A percentile compares a stretch with the other conserved stretches of the same genome.
phyloP scores from a whole-genome alignment of 2,797 vertebrate species.

The Peromyscus eremicus region DNA sequence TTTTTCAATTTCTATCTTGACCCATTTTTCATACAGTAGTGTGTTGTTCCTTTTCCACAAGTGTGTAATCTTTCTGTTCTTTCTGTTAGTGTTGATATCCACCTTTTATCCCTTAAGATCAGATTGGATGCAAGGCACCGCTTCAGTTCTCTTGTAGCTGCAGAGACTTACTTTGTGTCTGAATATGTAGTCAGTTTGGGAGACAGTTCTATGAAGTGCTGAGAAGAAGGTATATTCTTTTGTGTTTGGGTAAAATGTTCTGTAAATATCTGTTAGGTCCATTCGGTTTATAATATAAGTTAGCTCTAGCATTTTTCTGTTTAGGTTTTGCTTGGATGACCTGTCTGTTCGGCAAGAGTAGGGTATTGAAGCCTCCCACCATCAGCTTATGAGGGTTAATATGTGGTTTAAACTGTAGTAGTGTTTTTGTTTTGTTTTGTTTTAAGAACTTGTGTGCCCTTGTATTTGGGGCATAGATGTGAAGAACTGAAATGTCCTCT shows the following conservation, averaged over 20 bases:
- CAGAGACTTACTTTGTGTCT: neutral
- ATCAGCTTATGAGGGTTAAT: neutral
- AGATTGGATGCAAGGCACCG: neutral
- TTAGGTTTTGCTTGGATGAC: too few species aligned
- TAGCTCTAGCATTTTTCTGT: too few species aligned
- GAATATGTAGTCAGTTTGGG: neutral
- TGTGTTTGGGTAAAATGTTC: neutral
- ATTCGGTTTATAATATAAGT: too few species aligned
- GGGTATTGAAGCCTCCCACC: neutral
- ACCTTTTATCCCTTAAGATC: neutral
- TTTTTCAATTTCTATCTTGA: neutral
- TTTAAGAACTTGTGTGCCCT: neutral
- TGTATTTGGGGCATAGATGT: neutral
- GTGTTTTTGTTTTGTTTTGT: neutral
- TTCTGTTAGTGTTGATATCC: neutral
- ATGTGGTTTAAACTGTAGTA: neutral
- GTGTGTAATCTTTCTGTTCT: neutral
- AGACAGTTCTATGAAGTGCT: neutral
- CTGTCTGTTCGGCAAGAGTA: neutral
- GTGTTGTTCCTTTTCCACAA: neutral
- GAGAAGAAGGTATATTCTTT: neutral
- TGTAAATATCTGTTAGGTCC: neutral
- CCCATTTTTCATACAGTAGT: neutral
- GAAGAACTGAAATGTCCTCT: neutral
- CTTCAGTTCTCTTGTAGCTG: neutral